phyloP scores from a whole-genome alignment of 2,113 vertebrate species.

The Peromyscus polionotus region DNA sequence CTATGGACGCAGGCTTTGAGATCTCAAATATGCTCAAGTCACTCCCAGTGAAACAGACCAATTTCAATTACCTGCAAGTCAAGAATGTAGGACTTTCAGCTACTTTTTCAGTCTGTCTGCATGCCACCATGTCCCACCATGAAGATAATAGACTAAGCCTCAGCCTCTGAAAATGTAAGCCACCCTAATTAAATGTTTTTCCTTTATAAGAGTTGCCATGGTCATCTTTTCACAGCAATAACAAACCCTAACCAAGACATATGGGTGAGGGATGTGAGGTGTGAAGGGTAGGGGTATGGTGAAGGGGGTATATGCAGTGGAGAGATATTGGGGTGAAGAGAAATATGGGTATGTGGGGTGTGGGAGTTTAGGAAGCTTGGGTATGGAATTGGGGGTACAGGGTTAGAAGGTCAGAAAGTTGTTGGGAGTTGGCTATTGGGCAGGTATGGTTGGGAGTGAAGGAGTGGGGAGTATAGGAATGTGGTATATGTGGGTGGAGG shows the following conservation, averaged over 20 bases:
- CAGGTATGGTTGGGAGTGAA: neutral
- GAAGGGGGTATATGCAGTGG: too few species aligned
- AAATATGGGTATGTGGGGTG: neutral
- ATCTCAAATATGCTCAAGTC: neutral
- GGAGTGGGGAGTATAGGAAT: too few species aligned
- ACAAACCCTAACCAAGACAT: neutral
- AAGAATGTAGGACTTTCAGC: neutral
- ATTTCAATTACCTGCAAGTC: neutral
- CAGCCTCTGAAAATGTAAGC: neutral
- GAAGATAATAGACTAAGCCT: neutral
- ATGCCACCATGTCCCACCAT: neutral
- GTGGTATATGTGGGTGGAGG: neutral
- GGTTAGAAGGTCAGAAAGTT: neutral
- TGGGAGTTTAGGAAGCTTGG: neutral
- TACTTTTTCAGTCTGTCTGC: neutral
- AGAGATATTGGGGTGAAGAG: neutral
- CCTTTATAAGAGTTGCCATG: neutral
- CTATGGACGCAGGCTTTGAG: neutral
- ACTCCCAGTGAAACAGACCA: neutral
- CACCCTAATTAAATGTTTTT: neutral
- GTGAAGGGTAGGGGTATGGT: neutral
- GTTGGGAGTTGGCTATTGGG: neutral
- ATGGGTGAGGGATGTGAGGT: neutral
- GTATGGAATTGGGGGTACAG: neutral
- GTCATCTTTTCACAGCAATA: neutral